phyloP scores from a whole-genome alignment of 2,797 vertebrate genomes.

The Peromyscus attwateri region DNA sequence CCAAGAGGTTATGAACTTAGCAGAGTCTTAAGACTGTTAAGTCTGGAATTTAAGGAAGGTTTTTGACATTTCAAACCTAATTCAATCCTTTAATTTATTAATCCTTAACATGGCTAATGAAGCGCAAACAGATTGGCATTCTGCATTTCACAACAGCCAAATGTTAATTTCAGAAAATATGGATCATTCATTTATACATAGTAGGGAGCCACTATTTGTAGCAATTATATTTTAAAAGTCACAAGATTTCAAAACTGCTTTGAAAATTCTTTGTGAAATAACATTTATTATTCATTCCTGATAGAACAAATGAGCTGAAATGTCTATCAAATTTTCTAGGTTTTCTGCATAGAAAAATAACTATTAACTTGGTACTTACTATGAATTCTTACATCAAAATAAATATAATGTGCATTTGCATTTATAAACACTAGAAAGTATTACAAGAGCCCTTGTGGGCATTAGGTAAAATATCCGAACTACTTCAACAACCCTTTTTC shows the following conservation, averaged over 20 bases:
- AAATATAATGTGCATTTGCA: neutral
- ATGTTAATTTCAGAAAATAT: constrained; percentile 38
- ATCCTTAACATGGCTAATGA: neutral
- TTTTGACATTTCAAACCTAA: constrained; percentile 45
- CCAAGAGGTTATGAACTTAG: neutral
- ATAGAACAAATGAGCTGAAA: neutral
- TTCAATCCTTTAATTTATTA: constrained; percentile 47
- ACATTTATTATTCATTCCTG: constrained; percentile 17
- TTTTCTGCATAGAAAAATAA: neutral
- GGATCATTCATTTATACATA: neutral
- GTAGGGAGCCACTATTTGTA: neutral
- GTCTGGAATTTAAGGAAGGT: constrained; percentile 29
- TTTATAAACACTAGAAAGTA: constrained; percentile 14
- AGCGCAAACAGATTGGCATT: neutral
- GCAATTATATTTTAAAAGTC: constrained; percentile 1
- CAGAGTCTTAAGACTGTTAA: neutral
- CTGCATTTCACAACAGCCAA: constrained; percentile 17
- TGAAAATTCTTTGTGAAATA: constrained; percentile 11
- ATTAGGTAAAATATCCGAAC: neutral
- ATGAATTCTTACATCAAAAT: neutral
- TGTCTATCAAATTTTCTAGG: neutral
- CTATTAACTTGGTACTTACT: neutral
- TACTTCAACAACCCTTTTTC: neutral
- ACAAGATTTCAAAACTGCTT: neutral
- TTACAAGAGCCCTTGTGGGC: neutral